Conservation (phyloP, 2,888 invertebrate genomes). For the Archips crataeganus region DNA sequence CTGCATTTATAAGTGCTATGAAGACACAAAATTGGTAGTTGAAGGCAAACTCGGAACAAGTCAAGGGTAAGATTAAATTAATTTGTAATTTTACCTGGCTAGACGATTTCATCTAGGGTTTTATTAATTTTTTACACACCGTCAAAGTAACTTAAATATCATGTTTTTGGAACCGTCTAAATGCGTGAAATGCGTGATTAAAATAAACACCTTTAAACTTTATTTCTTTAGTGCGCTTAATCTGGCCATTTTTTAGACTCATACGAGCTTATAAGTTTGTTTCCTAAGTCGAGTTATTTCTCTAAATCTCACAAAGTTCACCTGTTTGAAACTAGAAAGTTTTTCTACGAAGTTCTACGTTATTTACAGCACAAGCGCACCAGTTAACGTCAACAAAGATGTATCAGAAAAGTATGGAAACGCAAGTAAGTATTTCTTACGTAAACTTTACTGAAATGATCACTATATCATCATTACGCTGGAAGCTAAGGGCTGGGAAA, state of each 20-base stretch:
- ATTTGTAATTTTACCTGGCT: background rate
- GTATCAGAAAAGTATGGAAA: constrained; percentile 57
- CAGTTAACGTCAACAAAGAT: constrained; percentile 60
- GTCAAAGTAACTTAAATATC: too few relatives aligned
- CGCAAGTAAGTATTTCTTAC: constrained; percentile 62
- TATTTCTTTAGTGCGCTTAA: constrained; percentile 18
- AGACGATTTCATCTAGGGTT: too few relatives aligned
- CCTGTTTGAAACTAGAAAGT: constrained; percentile 37
- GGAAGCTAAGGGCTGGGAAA: constrained; percentile 48
- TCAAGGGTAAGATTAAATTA: constrained; percentile 7
- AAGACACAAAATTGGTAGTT: constrained; percentile 8
- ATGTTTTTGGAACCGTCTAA: background rate
- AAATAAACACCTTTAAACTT: background rate
- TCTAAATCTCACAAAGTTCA: constrained; percentile 36
- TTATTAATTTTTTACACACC: too few relatives aligned
- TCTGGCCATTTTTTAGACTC: constrained; percentile 13
- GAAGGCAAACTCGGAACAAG: constrained; percentile 11
- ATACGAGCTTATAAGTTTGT: constrained; percentile 18
- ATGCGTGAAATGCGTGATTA: background rate
- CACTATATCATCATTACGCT: constrained; percentile 60
- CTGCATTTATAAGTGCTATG: constrained; percentile 31
- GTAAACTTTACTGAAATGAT: constrained; percentile 56
- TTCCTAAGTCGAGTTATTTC: constrained; percentile 33
- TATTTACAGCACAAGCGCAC: constrained; percentile 68
- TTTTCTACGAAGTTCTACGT: constrained; percentile 44